phyloP scores from a whole-genome alignment of 2,797 vertebrate species.

The Uromys caudimaculatus region DNA sequence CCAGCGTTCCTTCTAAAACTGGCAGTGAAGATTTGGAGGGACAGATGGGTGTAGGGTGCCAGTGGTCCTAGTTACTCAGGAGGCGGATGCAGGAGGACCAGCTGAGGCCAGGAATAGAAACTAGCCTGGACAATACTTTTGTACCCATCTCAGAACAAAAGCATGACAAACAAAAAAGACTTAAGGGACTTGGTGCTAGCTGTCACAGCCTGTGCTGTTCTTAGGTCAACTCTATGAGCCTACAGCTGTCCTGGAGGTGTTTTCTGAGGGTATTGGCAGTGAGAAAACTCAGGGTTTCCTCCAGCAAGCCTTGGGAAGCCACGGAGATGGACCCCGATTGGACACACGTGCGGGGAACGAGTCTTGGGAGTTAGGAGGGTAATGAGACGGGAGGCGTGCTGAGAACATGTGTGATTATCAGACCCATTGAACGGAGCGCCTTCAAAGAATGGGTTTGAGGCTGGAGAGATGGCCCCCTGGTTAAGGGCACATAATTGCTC shows the following conservation, averaged over 20 bases:
- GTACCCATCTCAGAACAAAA: not conserved
- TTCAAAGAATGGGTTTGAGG: not conserved
- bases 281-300: not conserved
- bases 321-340: not conserved
- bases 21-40: not conserved
- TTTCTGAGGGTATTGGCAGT: not conserved
- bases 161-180: not conserved
- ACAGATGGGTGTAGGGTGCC: not conserved
- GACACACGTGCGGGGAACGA: not conserved
- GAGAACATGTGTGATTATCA: not conserved
- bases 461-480: not conserved
- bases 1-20: not conserved
- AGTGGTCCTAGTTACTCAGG: not conserved
- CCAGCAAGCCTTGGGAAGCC: not conserved
- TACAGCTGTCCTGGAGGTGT: not conserved
- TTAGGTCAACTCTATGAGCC: not conserved
- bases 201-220: not conserved
- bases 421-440: not conserved
- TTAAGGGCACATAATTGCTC: not conserved
- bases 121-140: not conserved
- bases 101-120: not conserved
- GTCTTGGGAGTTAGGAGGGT: not conserved
- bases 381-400: too few relatives aligned
- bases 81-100: not conserved
- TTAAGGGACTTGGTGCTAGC: not conserved